phyloP scores from a whole-genome alignment of 2,113 vertebrate species.

The Ammodytes dubius region DNA sequence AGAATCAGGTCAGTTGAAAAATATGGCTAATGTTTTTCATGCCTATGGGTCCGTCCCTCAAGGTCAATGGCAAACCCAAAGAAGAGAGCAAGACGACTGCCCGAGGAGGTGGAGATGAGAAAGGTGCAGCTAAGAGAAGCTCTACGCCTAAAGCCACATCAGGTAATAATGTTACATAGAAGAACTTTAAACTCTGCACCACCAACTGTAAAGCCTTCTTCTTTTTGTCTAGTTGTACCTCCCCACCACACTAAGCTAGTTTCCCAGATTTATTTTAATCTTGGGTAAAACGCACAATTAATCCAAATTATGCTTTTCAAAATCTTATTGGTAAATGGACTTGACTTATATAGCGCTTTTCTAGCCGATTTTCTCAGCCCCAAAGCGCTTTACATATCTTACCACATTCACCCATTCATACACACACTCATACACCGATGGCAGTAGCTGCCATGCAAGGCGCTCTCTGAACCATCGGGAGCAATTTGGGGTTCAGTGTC shows the following conservation, averaged over 20 bases:
- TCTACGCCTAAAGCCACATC: slow-evolving; percentile 61
- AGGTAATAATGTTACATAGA: slow-evolving; percentile 49
- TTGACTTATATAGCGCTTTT: no score
- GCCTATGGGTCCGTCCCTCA: background rate
- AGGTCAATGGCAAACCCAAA: slow-evolving; percentile 62
- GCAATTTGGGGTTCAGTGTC: no score
- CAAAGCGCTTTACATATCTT: no score
- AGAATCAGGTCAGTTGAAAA: background rate
- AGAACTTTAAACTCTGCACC: background rate
- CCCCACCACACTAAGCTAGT: background rate
- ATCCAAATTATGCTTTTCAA: background rate
- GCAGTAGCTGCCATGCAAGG: no score
- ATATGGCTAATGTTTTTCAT: background rate
- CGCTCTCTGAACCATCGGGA: no score
- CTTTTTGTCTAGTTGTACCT: background rate
- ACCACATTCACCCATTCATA: no score
- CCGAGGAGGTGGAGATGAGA: slow-evolving; percentile 22
- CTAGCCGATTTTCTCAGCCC: no score
- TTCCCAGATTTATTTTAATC: background rate
- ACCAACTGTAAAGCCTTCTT: background rate
- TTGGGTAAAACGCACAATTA: background rate
- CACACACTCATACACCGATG: no score
- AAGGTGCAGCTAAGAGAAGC: slow-evolving; percentile 30
- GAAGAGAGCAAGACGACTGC: slow-evolving; percentile 31
- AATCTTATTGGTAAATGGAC: no score